Percentiles rank a stretch among this genome's conserved stretches.
Evolutionary conservation across 2,797 vertebrate species (phyloP).

Genomic region (Bucorvus abyssinicus): DNA sequence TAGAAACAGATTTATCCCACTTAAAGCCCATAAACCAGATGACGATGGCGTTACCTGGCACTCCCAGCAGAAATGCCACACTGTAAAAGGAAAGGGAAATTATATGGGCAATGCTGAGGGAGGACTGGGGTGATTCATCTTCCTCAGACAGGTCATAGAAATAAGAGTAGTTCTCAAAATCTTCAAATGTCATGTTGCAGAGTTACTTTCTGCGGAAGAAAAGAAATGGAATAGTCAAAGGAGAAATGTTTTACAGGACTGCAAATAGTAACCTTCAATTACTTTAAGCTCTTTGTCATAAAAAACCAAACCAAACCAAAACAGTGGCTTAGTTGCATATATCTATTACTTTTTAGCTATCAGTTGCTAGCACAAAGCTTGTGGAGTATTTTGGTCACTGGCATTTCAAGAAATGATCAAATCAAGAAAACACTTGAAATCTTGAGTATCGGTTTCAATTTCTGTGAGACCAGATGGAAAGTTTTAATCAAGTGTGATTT

Average conservation of each 20-base stretch:
- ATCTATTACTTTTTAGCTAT: neutral
- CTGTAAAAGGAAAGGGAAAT: slow-evolving; percentile 88
- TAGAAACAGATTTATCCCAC: slow-evolving; percentile 88
- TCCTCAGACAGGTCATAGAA: slow-evolving; percentile 78
- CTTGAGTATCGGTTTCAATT: neutral
- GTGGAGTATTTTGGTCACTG: neutral
- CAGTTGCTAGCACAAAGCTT: neutral
- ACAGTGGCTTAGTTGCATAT: neutral
- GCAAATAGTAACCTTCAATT: neutral
- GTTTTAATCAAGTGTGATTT: neutral
- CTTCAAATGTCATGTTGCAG: slow-evolving; percentile 71
- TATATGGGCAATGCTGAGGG: slow-evolving; percentile 81
- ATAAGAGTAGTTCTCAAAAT: slow-evolving; percentile 79
- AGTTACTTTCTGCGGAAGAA: slow-evolving; percentile 9
- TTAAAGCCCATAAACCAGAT: slow-evolving; percentile 94
- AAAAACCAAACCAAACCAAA: neutral
- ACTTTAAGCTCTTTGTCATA: neutral
- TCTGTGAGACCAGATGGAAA: neutral
- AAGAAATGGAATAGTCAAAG: neutral
- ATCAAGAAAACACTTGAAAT: neutral
- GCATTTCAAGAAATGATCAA: neutral
- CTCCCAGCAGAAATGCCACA: slow-evolving; percentile 85
- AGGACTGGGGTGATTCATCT: slow-evolving; percentile 69
- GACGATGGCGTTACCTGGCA: slow-evolving; percentile 89
- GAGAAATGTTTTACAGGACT: neutral